Evolutionary conservation across 2,797 vertebrate species (phyloP).

Genomic region (Anabas testudineus): DNA sequence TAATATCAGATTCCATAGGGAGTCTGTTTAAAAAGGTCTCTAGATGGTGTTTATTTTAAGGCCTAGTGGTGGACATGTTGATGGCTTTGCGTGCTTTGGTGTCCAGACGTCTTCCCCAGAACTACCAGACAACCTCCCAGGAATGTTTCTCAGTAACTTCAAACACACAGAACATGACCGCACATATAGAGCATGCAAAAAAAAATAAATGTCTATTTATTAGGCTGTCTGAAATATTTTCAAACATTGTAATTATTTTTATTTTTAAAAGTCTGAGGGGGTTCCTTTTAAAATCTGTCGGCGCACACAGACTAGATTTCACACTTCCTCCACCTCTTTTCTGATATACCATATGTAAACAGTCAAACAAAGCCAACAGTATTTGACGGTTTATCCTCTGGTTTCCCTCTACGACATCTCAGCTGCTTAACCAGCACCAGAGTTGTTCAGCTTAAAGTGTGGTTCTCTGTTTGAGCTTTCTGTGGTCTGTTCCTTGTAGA

Average conservation of each 20-base stretch:
- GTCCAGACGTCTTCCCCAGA: conserved; percentile 56
- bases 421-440: conserved; percentile 55
- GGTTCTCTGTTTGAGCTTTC: conserved; percentile 21
- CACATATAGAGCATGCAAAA: conserved; percentile 20
- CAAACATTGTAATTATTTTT: conserved; percentile 12
- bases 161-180: conserved; percentile 32
- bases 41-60: conserved; percentile 78
- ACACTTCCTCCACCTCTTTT: conserved; percentile 29
- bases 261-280: conserved; percentile 14
- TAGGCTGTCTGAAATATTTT: conserved; percentile 22
- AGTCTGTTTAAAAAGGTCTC: conserved; percentile 69
- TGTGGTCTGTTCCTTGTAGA: conserved; percentile 46
- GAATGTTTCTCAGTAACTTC: conserved; percentile 45
- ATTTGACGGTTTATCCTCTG: conserved; percentile 54
- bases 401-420: conserved; percentile 49
- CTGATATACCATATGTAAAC: conserved; percentile 32
- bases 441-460: conserved; percentile 19
- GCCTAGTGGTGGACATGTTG: conserved; percentile 64
- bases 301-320: conserved; percentile 12
- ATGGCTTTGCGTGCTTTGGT: conserved; percentile 64
- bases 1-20: conserved; percentile 74
- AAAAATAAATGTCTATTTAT: conserved; percentile 15
- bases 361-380: conserved; percentile 46
- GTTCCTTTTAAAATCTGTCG: conserved; percentile 21
- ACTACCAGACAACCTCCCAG: conserved; percentile 37